Evolutionary conservation across 2,888 invertebrate genomes (phyloP).

Genomic region (Drosophila fungiperda): DNA sequence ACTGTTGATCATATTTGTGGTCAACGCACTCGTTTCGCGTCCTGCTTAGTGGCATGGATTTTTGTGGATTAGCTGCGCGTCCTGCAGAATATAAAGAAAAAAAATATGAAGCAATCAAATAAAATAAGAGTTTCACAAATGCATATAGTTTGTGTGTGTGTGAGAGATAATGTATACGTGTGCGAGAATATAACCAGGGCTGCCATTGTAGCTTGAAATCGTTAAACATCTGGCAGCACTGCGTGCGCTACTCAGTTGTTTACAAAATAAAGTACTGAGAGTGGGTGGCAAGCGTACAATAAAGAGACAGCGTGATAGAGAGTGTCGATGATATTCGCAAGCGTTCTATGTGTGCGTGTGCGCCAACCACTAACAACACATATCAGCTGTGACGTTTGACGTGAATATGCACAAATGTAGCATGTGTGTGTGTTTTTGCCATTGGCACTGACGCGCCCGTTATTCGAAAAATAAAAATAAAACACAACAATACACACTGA

Average conservation of each 20-base stretch:
- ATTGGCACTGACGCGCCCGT: constrained; percentile 59
- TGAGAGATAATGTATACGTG: constrained; percentile 32
- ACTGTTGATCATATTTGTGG: constrained; percentile 61
- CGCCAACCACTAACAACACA: constrained; percentile 56
- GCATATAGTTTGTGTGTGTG: constrained; percentile 28
- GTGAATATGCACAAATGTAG: constrained; percentile 41
- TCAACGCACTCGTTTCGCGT: constrained; percentile 19
- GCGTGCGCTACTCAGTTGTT: constrained; percentile 57
- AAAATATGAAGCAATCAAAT: constrained; percentile 18
- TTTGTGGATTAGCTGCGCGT: constrained; percentile 10
- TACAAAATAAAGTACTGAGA: constrained; percentile 63
- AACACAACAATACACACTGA: constrained; percentile 39
- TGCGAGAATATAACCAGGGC: constrained; percentile 39
- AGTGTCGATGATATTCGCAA: constrained; percentile 44
- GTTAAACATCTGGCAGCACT: constrained; percentile 59
- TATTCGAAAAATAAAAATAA: constrained; percentile 57
- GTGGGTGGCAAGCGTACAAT: constrained; percentile 33
- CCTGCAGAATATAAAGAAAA: constrained; percentile 41
- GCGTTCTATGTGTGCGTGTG: constrained; percentile 38
- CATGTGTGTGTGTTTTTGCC: constrained; percentile 43
- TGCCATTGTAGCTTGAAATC: constrained; percentile 55
- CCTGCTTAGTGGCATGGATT: constrained; percentile 35
- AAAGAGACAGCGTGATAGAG: constrained; percentile 16
- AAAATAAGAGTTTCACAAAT: constrained; percentile 66
- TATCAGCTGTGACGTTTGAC: constrained; percentile 66